Evolutionary conservation across 2,797 vertebrate genomes (phyloP).

Genomic region (Chloroceryle inda): DNA sequence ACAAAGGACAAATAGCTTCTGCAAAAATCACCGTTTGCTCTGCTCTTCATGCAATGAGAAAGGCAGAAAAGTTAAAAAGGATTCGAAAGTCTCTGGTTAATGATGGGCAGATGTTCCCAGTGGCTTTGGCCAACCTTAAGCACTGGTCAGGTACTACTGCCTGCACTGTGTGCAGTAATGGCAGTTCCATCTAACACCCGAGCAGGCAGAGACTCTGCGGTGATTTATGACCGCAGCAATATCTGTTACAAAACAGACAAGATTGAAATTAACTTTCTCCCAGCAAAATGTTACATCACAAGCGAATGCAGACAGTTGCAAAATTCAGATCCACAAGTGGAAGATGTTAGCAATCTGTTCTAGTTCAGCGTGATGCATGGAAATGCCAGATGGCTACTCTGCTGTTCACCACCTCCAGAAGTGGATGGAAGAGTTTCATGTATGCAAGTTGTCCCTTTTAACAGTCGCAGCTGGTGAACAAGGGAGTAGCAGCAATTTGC

Average conservation of each 20-base stretch:
- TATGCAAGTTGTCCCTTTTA: neutral
- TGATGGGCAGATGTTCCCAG: neutral
- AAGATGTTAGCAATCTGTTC: neutral
- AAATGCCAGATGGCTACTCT: neutral
- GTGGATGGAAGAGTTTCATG: neutral
- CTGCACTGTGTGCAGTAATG: neutral
- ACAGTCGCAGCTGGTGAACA: neutral
- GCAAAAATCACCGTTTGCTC: slow-evolving; percentile 25
- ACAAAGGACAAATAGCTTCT: neutral
- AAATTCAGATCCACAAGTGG: neutral
- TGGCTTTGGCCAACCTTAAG: neutral
- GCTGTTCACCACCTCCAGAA: neutral
- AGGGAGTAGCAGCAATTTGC: neutral
- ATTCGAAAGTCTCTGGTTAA: neutral
- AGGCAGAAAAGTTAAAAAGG: neutral
- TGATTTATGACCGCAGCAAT: neutral
- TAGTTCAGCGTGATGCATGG: accelerated
- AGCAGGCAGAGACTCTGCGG: neutral
- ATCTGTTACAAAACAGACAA: slow-evolving; percentile 10
- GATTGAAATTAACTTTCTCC: neutral
- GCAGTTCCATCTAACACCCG: neutral
- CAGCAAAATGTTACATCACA: neutral
- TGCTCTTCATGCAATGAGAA: neutral
- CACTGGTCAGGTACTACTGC: neutral
- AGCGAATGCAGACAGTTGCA: neutral